Evolutionary conservation across 2,888 invertebrate species (phyloP), one percentile per base, ranked within the genome.

Genomic region (Temnothorax rugatulus): DNA sequence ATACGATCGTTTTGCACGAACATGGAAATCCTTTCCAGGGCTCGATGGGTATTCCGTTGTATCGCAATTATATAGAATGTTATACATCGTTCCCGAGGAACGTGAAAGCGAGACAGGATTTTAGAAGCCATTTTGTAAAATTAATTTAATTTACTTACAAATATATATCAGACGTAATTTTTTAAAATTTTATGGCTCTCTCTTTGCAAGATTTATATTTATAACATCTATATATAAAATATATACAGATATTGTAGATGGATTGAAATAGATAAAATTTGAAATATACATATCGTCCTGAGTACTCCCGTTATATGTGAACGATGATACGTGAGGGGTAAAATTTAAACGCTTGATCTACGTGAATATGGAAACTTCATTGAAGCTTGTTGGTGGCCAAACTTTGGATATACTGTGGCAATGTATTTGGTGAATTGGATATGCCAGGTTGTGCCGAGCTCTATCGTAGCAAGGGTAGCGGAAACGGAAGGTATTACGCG

Each of bases 401-500:
- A 79, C 57, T 79, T 69, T 69, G 79, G 79, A 79, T 79, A 79
- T 47, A 79, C 79, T 25, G 44, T 29, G 66, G 34, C 57, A 57
- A 69, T 79, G 69, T 79, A 69, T 79, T 79, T 79, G 69, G 34
- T 57, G 69, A 79, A 79, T 79, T 59, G 69, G 69, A 69, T 79
- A 79, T 47, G 57, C 44, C 69, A 44, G 68, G 68, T 79, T 44
- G 76, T 57, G 76, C 76, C 38, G 64, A 54, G 64, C 34, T 79
- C 57, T 57, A 79, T 21, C 79, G 29, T 18, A 21, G 47, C 11
- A 15, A 59, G 79, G 79, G n/a, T 29, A 44, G 57, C 77, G 66
- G 57, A 68, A 77, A 21, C 79, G 79, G 79, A 79, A 57, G 79
- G 69, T 79, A 79, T 79, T 79, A 69, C 79, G 57, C 21, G 79